These are phyloP conservation scores for Lamellibrachia satsuma DNA, from an alignment of 2,888 invertebrate species.

Conservation along the genomic window DNA sequence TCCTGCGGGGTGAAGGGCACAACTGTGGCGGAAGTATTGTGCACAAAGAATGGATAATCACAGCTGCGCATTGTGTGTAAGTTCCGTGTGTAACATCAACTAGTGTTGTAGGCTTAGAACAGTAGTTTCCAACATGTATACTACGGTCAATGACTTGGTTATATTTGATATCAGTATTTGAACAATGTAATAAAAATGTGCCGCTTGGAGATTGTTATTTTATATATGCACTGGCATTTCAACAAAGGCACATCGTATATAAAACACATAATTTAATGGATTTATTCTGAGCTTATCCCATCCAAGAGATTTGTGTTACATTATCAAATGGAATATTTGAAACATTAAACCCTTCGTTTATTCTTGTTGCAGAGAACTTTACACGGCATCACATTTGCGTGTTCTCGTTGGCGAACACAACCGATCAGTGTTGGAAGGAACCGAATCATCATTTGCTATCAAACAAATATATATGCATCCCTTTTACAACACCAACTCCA, in stretches of 20 bases:
- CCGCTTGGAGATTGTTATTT: too few relatives aligned
- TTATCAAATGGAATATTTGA: background rate
- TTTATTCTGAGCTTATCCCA: too few relatives aligned
- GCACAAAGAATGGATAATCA: background rate
- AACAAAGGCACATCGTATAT: too few relatives aligned
- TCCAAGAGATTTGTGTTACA: too few relatives aligned
- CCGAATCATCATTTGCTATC: slow-evolving; percentile 14
- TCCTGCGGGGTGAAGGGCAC: background rate
- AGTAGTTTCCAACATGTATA: too few relatives aligned
- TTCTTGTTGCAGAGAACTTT: background rate
- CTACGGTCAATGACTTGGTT: too few relatives aligned
- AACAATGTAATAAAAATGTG: too few relatives aligned
- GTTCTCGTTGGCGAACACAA: slow-evolving; percentile 32
- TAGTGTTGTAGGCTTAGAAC: background rate
- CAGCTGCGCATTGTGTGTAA: background rate
- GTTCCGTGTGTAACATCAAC: background rate
- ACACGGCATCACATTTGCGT: background rate
- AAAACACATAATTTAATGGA: too few relatives aligned
- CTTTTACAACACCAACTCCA: slow-evolving; percentile 29
- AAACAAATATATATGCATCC: background rate
- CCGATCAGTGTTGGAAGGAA: slow-evolving; percentile 25
- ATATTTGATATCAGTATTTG: too few relatives aligned
- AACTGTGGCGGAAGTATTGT: background rate
- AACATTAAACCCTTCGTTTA: background rate
- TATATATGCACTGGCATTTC: too few relatives aligned